Evolutionary conservation across 2,113 vertebrate species (phyloP), one percentile per base, ranked within the genome.

Genomic region (Centropristis striata): DNA sequence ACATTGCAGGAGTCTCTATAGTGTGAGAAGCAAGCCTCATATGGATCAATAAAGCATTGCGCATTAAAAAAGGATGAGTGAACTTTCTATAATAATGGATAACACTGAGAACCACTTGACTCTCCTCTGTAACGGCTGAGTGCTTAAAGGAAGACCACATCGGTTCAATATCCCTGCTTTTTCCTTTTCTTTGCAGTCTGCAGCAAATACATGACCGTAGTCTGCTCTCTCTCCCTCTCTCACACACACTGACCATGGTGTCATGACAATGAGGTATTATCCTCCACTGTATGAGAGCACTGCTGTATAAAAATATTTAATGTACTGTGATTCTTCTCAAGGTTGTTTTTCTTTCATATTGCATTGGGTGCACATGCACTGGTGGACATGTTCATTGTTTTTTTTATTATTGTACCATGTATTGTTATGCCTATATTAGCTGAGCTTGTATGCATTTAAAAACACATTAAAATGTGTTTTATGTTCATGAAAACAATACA

Each of bases 21-120:
- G 46, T 47, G 63, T 15, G 28, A 80, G 46, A 69, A 53, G 41
- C 25, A 69, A 41, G 76, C 9, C 53, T 67, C 27, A 41, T 12
- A 66, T 51, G 64, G 69, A 79, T 85, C 76, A 75, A 83, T 85
- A 80, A 83, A 63, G 58, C 36, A 71, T 57, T 57, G 28, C 50
- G 47, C 68, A 71, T 79, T 76, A 58, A 79, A 81, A 71, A 82
- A 69, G 46, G 25, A 71, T 54, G 47, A 71, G 55, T 58, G 71
- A 72, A 72, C 37, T 44, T 4, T 3, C 32, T 75, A 71, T 23
- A 54, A 72, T 66, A 81, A 53, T 7, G 12, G 59, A 74, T 58
- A 46, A 42, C 71, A 11, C 11, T 27, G 51, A 65, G 20, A 65
- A 32, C 21, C 36, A 65, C 60, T 71, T 67, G 54, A 80, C n/a